These are phyloP conservation scores for Cherax destructor DNA, from an alignment of 1,140 invertebrate species.

Conservation along the genomic window DNA sequence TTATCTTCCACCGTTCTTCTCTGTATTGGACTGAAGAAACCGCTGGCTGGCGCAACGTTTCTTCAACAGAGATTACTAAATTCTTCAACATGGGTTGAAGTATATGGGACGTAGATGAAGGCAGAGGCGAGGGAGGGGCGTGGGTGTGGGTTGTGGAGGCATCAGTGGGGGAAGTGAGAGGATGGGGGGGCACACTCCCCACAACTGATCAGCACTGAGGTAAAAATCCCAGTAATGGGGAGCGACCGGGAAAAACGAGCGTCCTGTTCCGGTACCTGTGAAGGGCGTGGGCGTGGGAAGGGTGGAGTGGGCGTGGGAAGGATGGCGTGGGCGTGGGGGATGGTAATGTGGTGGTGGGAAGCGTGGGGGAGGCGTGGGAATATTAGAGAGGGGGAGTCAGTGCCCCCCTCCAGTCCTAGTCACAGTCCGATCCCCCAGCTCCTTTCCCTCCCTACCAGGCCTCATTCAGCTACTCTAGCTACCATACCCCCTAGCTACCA, in stretches of 20 bases:
- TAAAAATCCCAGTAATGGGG: constrained; percentile 34
- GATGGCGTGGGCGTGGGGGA: not conserved
- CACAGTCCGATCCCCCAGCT: too few relatives aligned
- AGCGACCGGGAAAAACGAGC: constrained; percentile 16
- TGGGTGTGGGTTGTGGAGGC: too few relatives aligned
- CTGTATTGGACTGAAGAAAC: too few relatives aligned
- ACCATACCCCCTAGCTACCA: too few relatives aligned
- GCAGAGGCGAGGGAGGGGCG: not conserved
- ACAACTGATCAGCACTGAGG: not conserved
- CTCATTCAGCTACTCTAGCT: too few relatives aligned
- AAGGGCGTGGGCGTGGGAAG: not conserved
- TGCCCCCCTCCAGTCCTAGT: too few relatives aligned
- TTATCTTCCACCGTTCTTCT: too few relatives aligned
- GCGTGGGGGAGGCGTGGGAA: not conserved
- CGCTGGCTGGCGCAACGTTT: too few relatives aligned
- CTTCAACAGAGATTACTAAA: too few relatives aligned
- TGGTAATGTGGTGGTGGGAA: too few relatives aligned
- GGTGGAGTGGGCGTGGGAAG: not conserved
- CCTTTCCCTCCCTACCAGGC: too few relatives aligned
- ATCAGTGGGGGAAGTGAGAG: not conserved
- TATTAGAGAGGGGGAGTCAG: too few relatives aligned
- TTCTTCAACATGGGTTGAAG: not conserved
- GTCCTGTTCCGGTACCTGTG: constrained; percentile 25
- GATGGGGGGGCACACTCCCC: not conserved
- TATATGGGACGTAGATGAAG: not conserved